Evolutionary conservation across 2,888 invertebrate species (phyloP).

Genomic region (Sialis fuliginosa): DNA sequence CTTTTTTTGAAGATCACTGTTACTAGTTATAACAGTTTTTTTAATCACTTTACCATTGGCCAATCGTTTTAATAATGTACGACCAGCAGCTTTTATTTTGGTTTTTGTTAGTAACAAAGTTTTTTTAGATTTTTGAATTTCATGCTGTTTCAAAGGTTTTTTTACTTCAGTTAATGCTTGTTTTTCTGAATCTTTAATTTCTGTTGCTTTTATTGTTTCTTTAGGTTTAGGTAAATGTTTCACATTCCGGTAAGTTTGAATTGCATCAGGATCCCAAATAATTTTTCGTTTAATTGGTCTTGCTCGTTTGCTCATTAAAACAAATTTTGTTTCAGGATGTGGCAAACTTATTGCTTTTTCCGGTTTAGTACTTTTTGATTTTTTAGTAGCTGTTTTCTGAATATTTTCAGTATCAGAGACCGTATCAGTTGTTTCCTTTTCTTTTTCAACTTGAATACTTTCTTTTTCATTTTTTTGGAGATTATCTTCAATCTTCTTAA

Average conservation of each 20-base stretch:
- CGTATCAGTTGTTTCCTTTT: too few relatives aligned
- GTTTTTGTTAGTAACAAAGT: slow-evolving; percentile 8
- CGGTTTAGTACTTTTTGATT: neutral
- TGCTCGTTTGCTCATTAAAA: slow-evolving; percentile 21
- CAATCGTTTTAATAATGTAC: slow-evolving; percentile 13
- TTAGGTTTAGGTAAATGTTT: neutral
- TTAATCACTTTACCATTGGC: slow-evolving; percentile 11
- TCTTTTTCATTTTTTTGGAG: neutral
- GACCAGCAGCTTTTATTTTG: slow-evolving; percentile 14
- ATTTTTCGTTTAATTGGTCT: slow-evolving; percentile 54
- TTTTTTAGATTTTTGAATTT: slow-evolving; percentile 5
- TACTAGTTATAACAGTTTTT: slow-evolving; percentile 7
- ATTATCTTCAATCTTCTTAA: neutral
- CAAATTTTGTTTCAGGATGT: slow-evolving; percentile 7
- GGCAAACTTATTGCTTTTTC: slow-evolving; percentile 1
- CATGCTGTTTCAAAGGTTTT: neutral
- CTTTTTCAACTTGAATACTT: too few relatives aligned
- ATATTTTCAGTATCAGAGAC: neutral
- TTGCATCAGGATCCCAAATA: slow-evolving; percentile 54
- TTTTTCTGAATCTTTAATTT: neutral
- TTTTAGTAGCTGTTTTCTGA: neutral
- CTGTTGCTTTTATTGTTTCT: neutral
- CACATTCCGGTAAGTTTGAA: slow-evolving; percentile 16
- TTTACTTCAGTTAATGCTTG: neutral
- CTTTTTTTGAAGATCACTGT: neutral